A percentile compares a stretch with the other conserved stretches of the same genome.
phyloP scores from a whole-genome alignment of 1,140 invertebrate genomes.

The Lepidotrigona ventralis region DNA sequence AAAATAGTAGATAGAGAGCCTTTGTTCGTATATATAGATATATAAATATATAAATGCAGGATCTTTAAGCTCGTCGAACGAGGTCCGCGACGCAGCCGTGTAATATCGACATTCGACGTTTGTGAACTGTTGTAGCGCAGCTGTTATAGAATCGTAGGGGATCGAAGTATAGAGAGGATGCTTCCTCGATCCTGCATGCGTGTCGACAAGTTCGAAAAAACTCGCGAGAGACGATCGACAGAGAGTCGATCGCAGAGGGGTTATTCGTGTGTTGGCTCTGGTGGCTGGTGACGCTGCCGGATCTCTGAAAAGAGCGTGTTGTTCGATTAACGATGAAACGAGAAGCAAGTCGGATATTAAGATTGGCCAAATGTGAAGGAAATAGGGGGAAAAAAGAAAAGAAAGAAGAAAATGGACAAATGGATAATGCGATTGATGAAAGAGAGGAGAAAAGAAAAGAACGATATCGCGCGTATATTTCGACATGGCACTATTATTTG shows the following conservation, averaged over 20 bases:
- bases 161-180: conserved; percentile 31
- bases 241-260: not conserved
- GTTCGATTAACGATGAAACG: conserved; percentile 7
- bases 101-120: conserved; percentile 15
- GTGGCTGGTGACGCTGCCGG: too few relatives aligned
- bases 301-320: not conserved
- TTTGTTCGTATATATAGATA: not conserved
- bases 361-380: not conserved
- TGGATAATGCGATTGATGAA: not conserved
- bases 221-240: not conserved
- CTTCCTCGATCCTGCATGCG: not conserved
- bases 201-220: not conserved
- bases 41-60: not conserved
- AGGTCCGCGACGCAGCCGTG: not conserved
- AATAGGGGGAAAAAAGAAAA: too few relatives aligned
- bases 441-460: not conserved
- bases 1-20: conserved; percentile 51
- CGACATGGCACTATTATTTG: not conserved
- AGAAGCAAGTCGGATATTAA: not conserved
- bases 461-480: not conserved
- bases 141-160: conserved; percentile 48
- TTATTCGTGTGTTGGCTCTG: conserved; percentile 25
- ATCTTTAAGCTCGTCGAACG: conserved; percentile 16
- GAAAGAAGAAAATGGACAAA: not conserved
- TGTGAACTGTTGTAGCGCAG: conserved; percentile 34